Evolutionary conservation across 2,797 vertebrate species (phyloP).

Genomic region (Syngnathus rostellatus): DNA sequence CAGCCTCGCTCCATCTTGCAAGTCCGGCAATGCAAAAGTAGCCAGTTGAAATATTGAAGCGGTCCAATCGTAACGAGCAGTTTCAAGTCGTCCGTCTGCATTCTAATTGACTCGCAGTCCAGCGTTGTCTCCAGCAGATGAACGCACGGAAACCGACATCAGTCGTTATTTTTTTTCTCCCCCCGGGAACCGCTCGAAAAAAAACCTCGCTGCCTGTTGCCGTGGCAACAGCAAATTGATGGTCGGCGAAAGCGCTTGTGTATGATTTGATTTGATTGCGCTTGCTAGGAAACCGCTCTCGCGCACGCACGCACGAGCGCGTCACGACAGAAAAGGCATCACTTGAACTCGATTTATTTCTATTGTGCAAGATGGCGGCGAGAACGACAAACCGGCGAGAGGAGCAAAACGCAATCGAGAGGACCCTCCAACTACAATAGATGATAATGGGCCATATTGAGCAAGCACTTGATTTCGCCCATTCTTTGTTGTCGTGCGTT

Average conservation of each 20-base stretch:
- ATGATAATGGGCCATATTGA: too few relatives aligned
- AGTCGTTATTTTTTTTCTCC: slow-evolving; percentile 12
- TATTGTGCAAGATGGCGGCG: neutral
- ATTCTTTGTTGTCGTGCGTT: too few relatives aligned
- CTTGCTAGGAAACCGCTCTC: slow-evolving; percentile 41
- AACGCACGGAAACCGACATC: neutral
- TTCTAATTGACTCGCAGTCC: neutral
- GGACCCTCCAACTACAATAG: too few relatives aligned
- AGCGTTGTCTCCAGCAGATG: neutral
- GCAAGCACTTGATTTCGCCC: too few relatives aligned
- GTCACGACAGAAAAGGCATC: neutral
- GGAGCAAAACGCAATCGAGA: neutral
- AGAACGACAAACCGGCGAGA: neutral
- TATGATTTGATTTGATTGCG: slow-evolving; percentile 54
- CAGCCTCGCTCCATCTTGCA: neutral
- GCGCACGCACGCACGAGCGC: neutral
- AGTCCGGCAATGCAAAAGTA: too few relatives aligned
- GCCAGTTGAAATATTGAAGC: too few relatives aligned
- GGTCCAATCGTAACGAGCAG: too few relatives aligned
- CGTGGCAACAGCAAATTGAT: slow-evolving; percentile 70
- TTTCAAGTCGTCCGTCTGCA: neutral
- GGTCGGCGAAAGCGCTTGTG: slow-evolving; percentile 52
- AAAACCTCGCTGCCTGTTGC: slow-evolving; percentile 51
- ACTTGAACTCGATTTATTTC: neutral
- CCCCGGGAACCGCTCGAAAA: slow-evolving; percentile 42